These are phyloP conservation scores for Planococcus citri DNA, from an alignment of 1,140 invertebrate species.

Conservation along the genomic window DNA sequence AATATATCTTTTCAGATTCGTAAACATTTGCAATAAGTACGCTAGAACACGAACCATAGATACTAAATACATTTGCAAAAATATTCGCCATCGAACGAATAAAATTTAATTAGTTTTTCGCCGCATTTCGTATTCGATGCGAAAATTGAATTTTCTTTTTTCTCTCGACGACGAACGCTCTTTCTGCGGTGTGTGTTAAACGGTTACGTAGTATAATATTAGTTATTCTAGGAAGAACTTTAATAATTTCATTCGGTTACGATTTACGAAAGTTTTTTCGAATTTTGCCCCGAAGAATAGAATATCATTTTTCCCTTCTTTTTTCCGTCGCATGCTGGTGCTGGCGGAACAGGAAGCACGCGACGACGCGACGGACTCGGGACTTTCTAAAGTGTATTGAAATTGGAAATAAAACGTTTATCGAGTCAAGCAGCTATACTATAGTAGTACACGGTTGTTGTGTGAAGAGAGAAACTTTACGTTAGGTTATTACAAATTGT, in stretches of 20 bases:
- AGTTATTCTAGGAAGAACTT: neutral
- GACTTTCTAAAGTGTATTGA: no score
- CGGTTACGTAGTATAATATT: neutral
- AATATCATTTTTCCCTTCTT: neutral
- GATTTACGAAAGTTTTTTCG: neutral
- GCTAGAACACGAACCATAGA: no score
- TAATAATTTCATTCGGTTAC: neutral
- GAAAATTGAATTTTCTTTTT: neutral
- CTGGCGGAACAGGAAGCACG: no score
- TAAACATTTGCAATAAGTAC: neutral
- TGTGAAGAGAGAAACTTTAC: no score
- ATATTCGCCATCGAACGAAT: neutral
- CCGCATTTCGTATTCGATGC: neutral
- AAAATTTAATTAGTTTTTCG: conserved; percentile 8
- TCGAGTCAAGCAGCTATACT: neutral
- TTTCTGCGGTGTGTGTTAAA: neutral
- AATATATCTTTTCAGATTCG: neutral
- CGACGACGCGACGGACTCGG: no score
- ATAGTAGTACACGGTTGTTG: no score
- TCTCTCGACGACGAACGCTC: neutral
- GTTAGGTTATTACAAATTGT: no score
- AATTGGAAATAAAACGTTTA: neutral
- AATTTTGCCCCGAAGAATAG: neutral
- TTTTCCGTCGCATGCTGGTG: neutral
- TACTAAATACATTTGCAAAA: neutral